phyloP scores from a whole-genome alignment of 2,888 invertebrate genomes.

The Smittia aterrima region DNA sequence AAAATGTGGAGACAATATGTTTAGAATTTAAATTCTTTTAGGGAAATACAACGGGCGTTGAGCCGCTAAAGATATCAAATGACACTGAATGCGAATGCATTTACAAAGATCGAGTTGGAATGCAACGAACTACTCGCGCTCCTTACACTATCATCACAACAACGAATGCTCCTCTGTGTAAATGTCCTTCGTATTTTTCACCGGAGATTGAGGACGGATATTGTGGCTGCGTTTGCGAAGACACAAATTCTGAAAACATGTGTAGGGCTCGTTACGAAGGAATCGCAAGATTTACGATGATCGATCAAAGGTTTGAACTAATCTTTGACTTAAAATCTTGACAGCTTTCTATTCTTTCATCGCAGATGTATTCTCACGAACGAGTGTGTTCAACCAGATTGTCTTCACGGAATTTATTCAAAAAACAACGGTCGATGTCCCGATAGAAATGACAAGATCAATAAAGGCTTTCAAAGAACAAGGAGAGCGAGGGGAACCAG shows the following conservation, averaged over 20 bases:
- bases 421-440: slow-evolving; percentile 9
- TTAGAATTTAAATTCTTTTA: background rate
- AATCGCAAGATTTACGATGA: background rate
- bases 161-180: background rate
- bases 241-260: background rate
- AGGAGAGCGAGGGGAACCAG: background rate
- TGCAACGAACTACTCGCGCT: background rate
- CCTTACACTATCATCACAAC: background rate
- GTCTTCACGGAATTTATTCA: background rate
- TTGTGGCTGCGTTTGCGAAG: slow-evolving; percentile 1
- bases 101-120: background rate
- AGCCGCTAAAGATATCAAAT: background rate
- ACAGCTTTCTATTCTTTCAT: background rate
- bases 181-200: background rate
- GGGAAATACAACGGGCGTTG: background rate
- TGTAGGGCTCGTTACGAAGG: background rate
- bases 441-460: background rate
- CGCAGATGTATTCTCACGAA: slow-evolving; percentile 4
- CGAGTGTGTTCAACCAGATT: background rate
- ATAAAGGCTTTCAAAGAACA: slow-evolving; percentile 2
- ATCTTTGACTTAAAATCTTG: background rate
- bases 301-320: slow-evolving; percentile 5
- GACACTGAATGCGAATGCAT: slow-evolving; percentile 35
- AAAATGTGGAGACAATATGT: background rate
- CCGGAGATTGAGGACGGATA: background rate